Conservation (phyloP, 2,888 invertebrate genomes). For the Sympetrum striolatum region DNA sequence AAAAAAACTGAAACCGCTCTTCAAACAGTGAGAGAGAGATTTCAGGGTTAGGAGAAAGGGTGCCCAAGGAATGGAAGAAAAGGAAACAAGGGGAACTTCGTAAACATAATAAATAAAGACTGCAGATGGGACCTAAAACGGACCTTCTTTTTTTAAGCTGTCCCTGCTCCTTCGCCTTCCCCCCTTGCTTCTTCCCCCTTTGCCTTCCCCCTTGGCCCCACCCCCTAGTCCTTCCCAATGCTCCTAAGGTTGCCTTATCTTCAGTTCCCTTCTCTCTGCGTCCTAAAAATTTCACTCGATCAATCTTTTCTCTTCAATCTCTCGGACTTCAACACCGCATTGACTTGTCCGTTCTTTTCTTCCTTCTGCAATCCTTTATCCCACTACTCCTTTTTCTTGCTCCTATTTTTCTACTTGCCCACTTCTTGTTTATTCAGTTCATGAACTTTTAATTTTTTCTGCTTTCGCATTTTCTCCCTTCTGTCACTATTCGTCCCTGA, state of each 20-base stretch:
- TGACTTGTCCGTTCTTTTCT: not conserved
- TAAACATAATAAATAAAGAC: constrained; percentile 24
- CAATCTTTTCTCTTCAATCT: not conserved
- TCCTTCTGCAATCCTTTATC: not conserved
- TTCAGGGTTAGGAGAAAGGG: not conserved
- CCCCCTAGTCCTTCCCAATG: no score
- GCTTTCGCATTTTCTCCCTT: not conserved
- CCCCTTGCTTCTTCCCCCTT: no score
- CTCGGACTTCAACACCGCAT: not conserved
- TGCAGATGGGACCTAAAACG: not conserved
- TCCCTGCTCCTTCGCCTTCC: not conserved
- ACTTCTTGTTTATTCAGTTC: no score
- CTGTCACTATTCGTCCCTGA: not conserved
- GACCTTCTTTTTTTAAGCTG: not conserved
- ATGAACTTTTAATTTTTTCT: no score
- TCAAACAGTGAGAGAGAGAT: not conserved
- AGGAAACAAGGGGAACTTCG: not conserved
- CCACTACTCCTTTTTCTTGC: not conserved
- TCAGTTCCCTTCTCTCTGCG: not conserved
- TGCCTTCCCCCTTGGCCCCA: not conserved
- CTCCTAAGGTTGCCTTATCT: no score
- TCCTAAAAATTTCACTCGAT: not conserved
- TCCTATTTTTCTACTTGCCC: not conserved
- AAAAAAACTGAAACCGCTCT: not conserved
- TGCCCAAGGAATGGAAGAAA: not conserved